phyloP scores from a whole-genome alignment of 1,140 invertebrate genomes.

The Zeugodacus cucurbitae region DNA sequence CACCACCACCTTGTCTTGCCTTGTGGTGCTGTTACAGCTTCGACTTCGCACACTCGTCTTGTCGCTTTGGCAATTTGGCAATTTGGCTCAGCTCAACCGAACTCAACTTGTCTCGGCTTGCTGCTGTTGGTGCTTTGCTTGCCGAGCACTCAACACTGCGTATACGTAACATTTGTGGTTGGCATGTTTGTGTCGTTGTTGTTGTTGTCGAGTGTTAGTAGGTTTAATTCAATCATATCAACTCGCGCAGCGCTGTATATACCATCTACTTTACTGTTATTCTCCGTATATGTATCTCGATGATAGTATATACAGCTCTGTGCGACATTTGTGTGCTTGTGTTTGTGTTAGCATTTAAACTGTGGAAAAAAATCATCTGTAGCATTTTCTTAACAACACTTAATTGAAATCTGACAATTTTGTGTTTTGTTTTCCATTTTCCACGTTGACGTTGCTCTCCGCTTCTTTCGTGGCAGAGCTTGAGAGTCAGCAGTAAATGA shows the following conservation, averaged over 20 bases:
- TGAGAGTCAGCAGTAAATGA: slow-evolving; percentile 19
- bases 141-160: background rate
- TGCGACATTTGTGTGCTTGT: too few relatives aligned
- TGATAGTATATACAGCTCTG: background rate
- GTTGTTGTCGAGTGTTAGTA: background rate
- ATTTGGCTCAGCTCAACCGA: too few relatives aligned
- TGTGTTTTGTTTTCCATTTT: background rate
- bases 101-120: background rate
- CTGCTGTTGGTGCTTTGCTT: background rate
- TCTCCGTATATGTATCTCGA: background rate
- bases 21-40: background rate
- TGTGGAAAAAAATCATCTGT: background rate
- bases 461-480: background rate
- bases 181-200: background rate
- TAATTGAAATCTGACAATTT: slow-evolving; percentile 13
- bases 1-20: too few relatives aligned
- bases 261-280: background rate
- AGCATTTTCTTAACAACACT: background rate
- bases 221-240: slow-evolving; percentile 27
- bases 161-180: slow-evolving; percentile 38
- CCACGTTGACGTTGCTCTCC: background rate
- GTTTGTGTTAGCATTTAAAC: background rate
- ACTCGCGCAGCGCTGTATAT: background rate
- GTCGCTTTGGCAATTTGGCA: background rate
- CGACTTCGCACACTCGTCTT: background rate